A percentile compares a stretch with the other conserved stretches of the same genome.
phyloP scores from a whole-genome alignment of 1,140 invertebrate genomes.

The Drosophila yakuba region DNA sequence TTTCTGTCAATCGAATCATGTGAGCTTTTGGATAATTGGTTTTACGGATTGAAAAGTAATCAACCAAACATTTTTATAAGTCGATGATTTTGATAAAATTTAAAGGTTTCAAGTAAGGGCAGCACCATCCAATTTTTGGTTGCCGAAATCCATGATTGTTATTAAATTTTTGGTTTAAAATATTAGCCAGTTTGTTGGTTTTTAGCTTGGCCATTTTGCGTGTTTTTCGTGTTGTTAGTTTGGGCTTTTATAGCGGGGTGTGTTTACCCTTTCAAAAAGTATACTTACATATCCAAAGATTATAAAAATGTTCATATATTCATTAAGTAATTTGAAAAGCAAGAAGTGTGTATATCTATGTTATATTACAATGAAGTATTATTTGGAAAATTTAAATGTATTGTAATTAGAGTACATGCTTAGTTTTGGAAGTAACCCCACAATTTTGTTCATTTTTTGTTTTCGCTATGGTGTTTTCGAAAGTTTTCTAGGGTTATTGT shows the following conservation, averaged over 20 bases:
- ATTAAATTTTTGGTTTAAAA: constrained; percentile 39
- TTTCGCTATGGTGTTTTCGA: constrained; percentile 2
- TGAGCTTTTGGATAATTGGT: constrained; percentile 40
- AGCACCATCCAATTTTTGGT: background rate
- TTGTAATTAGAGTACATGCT: background rate
- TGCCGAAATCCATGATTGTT: constrained; percentile 14
- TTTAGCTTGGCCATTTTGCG: constrained; percentile 16
- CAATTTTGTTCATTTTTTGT: background rate
- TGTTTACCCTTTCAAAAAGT: background rate
- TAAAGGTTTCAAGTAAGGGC: background rate
- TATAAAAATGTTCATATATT: too few species aligned
- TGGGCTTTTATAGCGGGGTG: constrained; percentile 27
- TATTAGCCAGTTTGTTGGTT: constrained; percentile 6
- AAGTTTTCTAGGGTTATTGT: constrained; percentile 40
- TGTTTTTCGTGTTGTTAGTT: constrained; percentile 54
- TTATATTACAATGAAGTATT: too few species aligned
- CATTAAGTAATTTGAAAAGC: too few species aligned
- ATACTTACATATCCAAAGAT: too few species aligned
- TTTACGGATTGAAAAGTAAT: constrained; percentile 16
- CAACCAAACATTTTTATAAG: too few species aligned
- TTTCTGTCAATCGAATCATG: constrained; percentile 22
- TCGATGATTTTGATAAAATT: background rate
- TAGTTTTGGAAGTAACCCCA: too few species aligned
- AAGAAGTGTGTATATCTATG: too few species aligned
- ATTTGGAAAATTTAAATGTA: background rate